A percentile compares a stretch with the other conserved stretches of the same genome.
These are phyloP conservation scores for Darwinula stevensoni DNA, from an alignment of 2,888 invertebrate species.

Conservation along the genomic window DNA sequence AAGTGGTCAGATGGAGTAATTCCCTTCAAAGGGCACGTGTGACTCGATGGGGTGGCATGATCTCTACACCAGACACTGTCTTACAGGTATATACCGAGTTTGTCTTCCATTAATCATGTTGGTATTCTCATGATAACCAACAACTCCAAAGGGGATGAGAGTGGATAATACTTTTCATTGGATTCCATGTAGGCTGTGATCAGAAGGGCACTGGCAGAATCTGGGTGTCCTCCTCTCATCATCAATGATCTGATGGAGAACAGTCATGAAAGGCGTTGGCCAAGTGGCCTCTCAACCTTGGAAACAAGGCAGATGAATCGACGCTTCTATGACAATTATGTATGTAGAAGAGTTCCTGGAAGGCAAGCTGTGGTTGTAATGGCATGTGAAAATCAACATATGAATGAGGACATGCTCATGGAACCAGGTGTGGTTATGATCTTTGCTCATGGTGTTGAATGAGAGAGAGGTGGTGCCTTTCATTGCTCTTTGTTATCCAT, in stretches of 20 bases:
- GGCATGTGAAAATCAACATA: conserved; percentile 76
- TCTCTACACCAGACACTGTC: conserved; percentile 83
- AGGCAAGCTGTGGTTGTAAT: conserved; percentile 85
- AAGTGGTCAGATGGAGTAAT: conserved; percentile 63
- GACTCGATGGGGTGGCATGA: conserved; percentile 94
- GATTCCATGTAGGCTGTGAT: conserved; percentile 71
- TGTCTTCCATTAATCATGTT: neutral
- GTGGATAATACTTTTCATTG: too few relatives aligned
- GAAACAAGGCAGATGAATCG: conserved; percentile 83
- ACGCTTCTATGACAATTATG: conserved; percentile 70
- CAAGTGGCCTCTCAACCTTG: conserved; percentile 38
- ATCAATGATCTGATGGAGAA: conserved; percentile 88
- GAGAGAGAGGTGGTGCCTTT: conserved; percentile 8
- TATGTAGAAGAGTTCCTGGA: conserved; percentile 75
- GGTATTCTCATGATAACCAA: too few relatives aligned
- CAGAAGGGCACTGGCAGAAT: conserved; percentile 65
- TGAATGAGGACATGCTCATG: conserved; percentile 81
- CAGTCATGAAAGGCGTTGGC: conserved; percentile 86
- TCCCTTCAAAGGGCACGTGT: conserved; percentile 55
- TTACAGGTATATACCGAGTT: conserved; percentile 30
- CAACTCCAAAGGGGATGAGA: too few relatives aligned
- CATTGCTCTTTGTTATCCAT: too few relatives aligned
- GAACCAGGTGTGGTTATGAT: conserved; percentile 94
- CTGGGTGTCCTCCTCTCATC: conserved; percentile 74
- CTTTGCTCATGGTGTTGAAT: conserved; percentile 73